Evolutionary conservation across 2,888 invertebrate species (phyloP).

Genomic region (Tiphia femorata): DNA sequence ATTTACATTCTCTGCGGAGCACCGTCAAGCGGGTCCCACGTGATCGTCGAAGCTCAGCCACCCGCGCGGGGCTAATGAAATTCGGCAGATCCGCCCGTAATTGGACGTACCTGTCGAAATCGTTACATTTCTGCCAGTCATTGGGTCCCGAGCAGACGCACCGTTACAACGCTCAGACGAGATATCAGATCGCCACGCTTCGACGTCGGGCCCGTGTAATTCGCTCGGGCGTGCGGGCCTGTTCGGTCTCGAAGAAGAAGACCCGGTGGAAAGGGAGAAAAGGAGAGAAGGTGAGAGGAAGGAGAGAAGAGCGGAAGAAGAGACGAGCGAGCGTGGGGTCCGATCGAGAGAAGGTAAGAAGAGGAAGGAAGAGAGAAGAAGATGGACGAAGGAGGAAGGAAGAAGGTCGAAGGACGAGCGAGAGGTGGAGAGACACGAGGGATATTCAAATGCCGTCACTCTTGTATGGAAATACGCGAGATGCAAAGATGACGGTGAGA

Average conservation of each 20-base stretch:
- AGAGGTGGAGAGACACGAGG: conserved; percentile 13
- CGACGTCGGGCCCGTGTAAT: conserved; percentile 46
- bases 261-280: not conserved
- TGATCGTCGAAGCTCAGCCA: too few relatives aligned
- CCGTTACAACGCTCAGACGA: conserved; percentile 38
- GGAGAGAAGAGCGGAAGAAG: too few relatives aligned
- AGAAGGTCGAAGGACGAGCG: not conserved
- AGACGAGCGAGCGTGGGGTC: too few relatives aligned
- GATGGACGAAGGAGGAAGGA: conserved; percentile 4
- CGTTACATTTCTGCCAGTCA: conserved; percentile 48
- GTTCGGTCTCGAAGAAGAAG: conserved; percentile 36
- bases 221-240: conserved; percentile 48
- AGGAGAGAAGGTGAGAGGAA: too few relatives aligned
- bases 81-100: conserved; percentile 16
- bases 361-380: conserved; percentile 11
- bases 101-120: conserved; percentile 39
- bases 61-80: too few relatives aligned
- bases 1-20: too few relatives aligned
- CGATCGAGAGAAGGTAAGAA: conserved; percentile 1
- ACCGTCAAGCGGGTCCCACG: too few relatives aligned
- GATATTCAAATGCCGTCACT: conserved; percentile 55
- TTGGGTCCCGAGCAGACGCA: conserved; percentile 30
- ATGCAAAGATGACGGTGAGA: conserved; percentile 53
- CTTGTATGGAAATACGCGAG: conserved; percentile 55
- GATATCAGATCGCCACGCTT: conserved; percentile 51